A percentile compares a stretch with the other conserved stretches of the same genome.
Conservation (phyloP, 2,797 vertebrate species). For the Carduelis carduelis region DNA sequence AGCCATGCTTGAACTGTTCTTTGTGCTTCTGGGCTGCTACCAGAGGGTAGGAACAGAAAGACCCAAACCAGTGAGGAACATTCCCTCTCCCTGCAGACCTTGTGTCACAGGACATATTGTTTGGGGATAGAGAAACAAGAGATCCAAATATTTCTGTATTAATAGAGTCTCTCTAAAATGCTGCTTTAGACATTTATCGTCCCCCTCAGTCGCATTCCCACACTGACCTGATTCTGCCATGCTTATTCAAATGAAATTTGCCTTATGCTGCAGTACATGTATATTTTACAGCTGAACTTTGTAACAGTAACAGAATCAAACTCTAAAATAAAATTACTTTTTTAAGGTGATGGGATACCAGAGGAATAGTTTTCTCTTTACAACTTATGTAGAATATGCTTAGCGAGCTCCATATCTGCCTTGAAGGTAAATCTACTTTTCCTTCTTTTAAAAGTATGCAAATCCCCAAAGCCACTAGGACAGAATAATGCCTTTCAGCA, state of each 20-base stretch:
- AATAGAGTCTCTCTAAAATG: not conserved
- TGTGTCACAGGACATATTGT: not conserved
- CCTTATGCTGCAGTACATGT: not conserved
- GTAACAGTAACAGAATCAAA: not conserved
- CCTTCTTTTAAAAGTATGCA: not conserved
- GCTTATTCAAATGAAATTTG: slow-evolving; percentile 25
- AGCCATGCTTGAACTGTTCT: not conserved
- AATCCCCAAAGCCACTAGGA: not conserved
- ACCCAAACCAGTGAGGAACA: not conserved
- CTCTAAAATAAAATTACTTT: not conserved
- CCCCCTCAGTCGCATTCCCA: not conserved
- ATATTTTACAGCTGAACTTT: slow-evolving; percentile 17
- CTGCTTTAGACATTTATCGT: not conserved
- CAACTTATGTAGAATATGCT: not conserved
- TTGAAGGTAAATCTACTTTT: not conserved
- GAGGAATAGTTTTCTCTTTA: not conserved
- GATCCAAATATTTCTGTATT: not conserved
- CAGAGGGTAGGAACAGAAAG: not conserved
- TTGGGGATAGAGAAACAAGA: not conserved
- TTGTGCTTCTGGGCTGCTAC: not conserved
- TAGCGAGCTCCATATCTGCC: not conserved
- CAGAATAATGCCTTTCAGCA: not conserved
- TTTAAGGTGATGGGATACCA: not conserved
- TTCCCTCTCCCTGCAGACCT: not conserved
- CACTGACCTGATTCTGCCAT: slow-evolving; percentile 44